Evolutionary conservation across 2,113 vertebrate species (phyloP).

Genomic region (Sphaerodactylus townsendi): DNA sequence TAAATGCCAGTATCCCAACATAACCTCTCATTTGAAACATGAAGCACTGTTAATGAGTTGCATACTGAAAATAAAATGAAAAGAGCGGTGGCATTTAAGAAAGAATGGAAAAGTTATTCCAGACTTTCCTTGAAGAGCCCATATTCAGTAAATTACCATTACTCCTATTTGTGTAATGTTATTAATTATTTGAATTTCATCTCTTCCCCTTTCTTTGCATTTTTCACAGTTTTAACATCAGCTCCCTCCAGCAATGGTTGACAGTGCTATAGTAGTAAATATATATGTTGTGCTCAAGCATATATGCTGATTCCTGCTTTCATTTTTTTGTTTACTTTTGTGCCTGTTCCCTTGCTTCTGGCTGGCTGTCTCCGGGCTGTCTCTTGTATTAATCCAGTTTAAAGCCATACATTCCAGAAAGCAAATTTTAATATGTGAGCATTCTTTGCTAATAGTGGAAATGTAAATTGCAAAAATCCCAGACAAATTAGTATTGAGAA

Average conservation of each 20-base stretch:
- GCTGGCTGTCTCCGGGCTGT: not conserved
- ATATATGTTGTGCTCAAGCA: not conserved
- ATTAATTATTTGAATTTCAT: not conserved
- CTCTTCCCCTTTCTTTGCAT: conserved; percentile 1
- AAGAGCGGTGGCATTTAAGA: not conserved
- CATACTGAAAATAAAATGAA: not conserved
- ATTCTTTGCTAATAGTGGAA: not conserved
- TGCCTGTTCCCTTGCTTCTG: not conserved
- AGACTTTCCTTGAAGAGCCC: not conserved
- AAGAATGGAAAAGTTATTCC: not conserved
- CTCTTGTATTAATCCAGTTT: not conserved
- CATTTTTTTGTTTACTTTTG: not conserved
- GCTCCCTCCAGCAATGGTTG: not conserved
- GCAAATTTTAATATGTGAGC: not conserved
- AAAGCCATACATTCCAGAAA: not conserved
- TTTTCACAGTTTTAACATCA: conserved; percentile 15
- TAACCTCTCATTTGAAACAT: not conserved
- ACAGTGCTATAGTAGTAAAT: not conserved
- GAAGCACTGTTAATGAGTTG: not conserved
- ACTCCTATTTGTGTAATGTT: not conserved
- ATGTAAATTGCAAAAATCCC: not conserved
- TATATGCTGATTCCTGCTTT: not conserved
- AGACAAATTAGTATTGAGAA: not conserved
- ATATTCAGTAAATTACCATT: not conserved
- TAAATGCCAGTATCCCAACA: not conserved